These are phyloP conservation scores for Argyra leucocephala DNA, from an alignment of 2,888 invertebrate genomes.

Conservation along the genomic window DNA sequence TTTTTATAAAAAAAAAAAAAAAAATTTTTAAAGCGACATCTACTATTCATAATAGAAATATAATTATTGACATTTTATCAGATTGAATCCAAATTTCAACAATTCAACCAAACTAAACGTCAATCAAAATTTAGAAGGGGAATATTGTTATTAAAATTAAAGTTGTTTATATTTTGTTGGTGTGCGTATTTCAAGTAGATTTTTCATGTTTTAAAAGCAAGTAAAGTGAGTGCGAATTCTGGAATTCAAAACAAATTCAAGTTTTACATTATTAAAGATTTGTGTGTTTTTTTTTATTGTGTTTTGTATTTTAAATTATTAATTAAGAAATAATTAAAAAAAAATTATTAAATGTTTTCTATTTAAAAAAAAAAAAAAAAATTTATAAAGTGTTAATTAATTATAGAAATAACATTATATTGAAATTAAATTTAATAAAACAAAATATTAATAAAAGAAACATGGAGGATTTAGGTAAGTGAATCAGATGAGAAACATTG, in stretches of 20 bases:
- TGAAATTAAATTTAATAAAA: not conserved
- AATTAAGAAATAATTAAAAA: not conserved
- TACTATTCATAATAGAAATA: too few species aligned
- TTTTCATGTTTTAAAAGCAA: not conserved
- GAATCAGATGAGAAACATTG: not conserved
- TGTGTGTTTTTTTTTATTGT: not conserved
- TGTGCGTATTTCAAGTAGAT: not conserved
- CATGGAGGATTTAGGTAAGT: slow-evolving; percentile 3
- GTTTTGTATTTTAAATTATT: not conserved
- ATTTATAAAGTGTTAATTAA: not conserved
- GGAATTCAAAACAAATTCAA: slow-evolving; percentile 1
- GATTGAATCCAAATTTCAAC: too few species aligned
- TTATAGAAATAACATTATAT: not conserved
- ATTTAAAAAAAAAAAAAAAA: not conserved
- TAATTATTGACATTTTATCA: too few species aligned
- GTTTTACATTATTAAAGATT: not conserved
- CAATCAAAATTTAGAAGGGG: not conserved
- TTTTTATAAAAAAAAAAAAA: too few species aligned
- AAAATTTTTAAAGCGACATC: too few species aligned
- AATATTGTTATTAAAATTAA: not conserved
- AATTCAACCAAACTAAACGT: not conserved
- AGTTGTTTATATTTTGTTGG: not conserved
- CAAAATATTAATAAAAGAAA: not conserved
- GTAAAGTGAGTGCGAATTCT: slow-evolving; percentile 1
- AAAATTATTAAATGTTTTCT: not conserved